Evolutionary conservation across 2,113 vertebrate genomes (phyloP).

Genomic region (Circaetus cinerascens): DNA sequence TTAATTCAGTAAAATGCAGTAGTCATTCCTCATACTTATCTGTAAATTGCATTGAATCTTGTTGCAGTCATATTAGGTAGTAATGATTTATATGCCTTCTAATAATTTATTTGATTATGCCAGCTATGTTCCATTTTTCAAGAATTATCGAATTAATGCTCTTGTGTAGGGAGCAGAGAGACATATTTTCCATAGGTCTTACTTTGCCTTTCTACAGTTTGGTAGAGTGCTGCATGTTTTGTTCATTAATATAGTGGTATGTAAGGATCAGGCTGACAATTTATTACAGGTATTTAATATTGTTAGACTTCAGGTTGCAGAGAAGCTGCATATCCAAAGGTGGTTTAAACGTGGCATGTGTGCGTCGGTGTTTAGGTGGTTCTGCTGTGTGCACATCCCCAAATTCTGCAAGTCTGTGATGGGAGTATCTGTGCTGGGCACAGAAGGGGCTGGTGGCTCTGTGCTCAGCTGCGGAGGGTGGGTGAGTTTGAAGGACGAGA

Average conservation of each 20-base stretch:
- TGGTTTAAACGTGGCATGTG: fast-evolving
- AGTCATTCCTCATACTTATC: constrained; percentile 80
- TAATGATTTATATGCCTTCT: constrained; percentile 80
- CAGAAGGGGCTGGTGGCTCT: neutral
- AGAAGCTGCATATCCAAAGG: neutral
- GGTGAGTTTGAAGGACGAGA: neutral
- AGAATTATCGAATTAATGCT: constrained; percentile 65
- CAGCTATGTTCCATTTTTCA: constrained; percentile 72
- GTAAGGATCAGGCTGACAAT: neutral
- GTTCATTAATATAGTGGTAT: neutral
- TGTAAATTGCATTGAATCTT: constrained; percentile 77
- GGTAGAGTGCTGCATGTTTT: neutral
- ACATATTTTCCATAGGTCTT: constrained; percentile 58
- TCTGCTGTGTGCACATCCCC: fast-evolving
- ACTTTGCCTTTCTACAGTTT: neutral
- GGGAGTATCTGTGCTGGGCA: neutral
- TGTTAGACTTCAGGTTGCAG: neutral
- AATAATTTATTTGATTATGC: constrained; percentile 79
- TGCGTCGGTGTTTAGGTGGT: neutral
- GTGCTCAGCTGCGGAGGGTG: neutral
- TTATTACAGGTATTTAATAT: constrained; percentile 40
- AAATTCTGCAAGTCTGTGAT: neutral
- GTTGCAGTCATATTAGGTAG: constrained; percentile 76
- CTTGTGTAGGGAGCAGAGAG: constrained; percentile 35
- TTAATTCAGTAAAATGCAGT: constrained; percentile 75